These are phyloP conservation scores for Xenopus borealis DNA, from an alignment of 2,113 vertebrate species.

Conservation along the genomic window DNA sequence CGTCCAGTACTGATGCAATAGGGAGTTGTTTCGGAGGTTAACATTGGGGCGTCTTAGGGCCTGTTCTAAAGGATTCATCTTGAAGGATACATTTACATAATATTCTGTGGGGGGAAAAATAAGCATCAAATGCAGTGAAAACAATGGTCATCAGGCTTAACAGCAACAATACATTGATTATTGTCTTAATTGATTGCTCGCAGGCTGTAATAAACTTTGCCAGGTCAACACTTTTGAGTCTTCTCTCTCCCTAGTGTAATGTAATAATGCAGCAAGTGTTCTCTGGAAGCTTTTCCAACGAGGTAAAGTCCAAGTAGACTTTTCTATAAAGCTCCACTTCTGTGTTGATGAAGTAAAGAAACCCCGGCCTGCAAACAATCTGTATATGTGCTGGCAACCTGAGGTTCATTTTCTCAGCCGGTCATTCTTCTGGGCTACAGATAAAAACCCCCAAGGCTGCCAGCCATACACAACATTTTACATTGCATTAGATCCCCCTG, in stretches of 20 bases:
- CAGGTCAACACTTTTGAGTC: background rate
- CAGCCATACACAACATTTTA: too few species aligned
- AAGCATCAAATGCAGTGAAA: conserved; percentile 60
- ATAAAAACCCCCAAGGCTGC: too few species aligned
- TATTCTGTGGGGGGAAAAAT: conserved; percentile 82
- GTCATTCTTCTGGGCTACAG: too few species aligned
- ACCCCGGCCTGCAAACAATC: background rate
- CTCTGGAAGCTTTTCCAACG: too few species aligned
- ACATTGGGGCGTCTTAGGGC: conserved; percentile 76
- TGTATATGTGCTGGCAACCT: too few species aligned
- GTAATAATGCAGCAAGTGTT: too few species aligned
- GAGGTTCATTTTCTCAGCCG: too few species aligned
- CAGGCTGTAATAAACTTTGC: conserved; percentile 8
- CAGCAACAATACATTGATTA: conserved; percentile 18
- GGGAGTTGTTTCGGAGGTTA: conserved; percentile 67
- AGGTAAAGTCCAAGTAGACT: too few species aligned
- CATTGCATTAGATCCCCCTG: background rate
- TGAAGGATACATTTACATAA: conserved; percentile 73
- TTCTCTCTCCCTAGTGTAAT: too few species aligned
- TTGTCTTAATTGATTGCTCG: background rate
- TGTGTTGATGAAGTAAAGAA: background rate
- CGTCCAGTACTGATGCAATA: conserved; percentile 75
- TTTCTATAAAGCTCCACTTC: too few species aligned
- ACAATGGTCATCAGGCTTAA: conserved; percentile 42
- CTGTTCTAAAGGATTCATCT: conserved; percentile 83